A percentile compares a stretch with the other conserved stretches of the same genome.
Conservation (phyloP, 2,888 invertebrate genomes). For the Vesta saturnalis region DNA sequence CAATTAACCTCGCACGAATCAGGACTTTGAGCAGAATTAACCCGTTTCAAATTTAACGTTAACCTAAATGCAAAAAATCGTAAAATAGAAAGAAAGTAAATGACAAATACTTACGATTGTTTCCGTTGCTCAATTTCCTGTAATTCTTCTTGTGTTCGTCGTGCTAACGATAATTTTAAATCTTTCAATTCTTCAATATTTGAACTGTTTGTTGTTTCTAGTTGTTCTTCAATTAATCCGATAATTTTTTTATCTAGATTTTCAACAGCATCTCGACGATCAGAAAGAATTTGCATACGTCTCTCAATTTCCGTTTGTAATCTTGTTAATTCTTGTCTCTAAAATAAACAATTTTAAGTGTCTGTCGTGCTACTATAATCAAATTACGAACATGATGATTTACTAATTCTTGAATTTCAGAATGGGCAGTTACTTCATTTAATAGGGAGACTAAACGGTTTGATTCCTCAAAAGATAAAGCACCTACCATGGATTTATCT, state of each 20-base stretch:
- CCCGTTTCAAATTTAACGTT: slow-evolving; percentile 73
- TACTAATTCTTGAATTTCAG: slow-evolving; percentile 75
- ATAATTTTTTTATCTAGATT: slow-evolving; percentile 76
- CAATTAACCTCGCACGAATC: slow-evolving; percentile 57
- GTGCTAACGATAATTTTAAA: slow-evolving; percentile 61
- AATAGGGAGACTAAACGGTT: slow-evolving; percentile 72
- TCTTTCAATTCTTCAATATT: slow-evolving; percentile 50
- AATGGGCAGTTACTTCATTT: slow-evolving; percentile 72
- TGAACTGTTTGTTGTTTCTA: slow-evolving; percentile 43
- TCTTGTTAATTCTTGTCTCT: slow-evolving; percentile 76
- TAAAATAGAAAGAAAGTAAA: background rate
- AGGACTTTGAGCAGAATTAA: slow-evolving; percentile 57
- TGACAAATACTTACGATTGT: slow-evolving; percentile 58
- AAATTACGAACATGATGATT: slow-evolving; percentile 74
- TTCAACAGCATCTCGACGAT: slow-evolving; percentile 74
- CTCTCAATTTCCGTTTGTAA: slow-evolving; percentile 75
- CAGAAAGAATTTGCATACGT: slow-evolving; percentile 70
- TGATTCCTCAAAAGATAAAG: slow-evolving; percentile 68
- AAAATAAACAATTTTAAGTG: slow-evolving; percentile 53
- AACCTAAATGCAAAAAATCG: slow-evolving; percentile 64
- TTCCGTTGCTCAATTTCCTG: slow-evolving; percentile 65
- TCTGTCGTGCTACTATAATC: background rate
- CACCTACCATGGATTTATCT: slow-evolving; percentile 65
- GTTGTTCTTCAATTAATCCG: slow-evolving; percentile 72
- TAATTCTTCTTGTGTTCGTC: slow-evolving; percentile 64